Base-by-base conservation (phyloP, 2,888 invertebrate genomes). In the Ecliptopera silaceata region DNA sequence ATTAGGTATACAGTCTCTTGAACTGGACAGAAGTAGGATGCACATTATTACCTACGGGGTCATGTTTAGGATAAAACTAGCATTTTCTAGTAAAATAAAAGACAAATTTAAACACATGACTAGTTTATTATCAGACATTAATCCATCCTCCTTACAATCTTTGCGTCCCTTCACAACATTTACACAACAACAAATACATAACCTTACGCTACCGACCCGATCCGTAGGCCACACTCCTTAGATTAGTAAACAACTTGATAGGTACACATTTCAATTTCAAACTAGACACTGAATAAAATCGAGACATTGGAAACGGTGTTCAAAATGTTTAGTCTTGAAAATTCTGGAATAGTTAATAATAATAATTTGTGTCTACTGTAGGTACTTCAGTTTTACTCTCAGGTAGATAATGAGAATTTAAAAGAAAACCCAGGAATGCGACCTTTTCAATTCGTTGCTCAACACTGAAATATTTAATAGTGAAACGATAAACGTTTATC, bases 61-160 rank as follows among this genome's bases (percentile, higher is more conserved):
- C 4, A 18, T 29, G 5, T 5, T 12, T 5, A 4, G 34, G 41
- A 53, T n/a, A n/a, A n/a, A n/a, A n/a, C n/a, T n/a, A n/a, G n/a
- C n/a, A n/a, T n/a, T n/a, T n/a, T n/a, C n/a, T n/a, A n/a, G n/a
- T n/a, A n/a, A n/a, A 47, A 82, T 80, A 68, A 86, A 86, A 86
- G 74, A 65, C 57, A 47, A 71, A 65, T 75, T 52, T 79, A 85
- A 87, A 89, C 90, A 90, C 89, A 86, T 90, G 88, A 90, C 90
- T 90, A 90, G 90, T 89, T 90, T 90, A 89, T 88, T 88, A 77
- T 79, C 84, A 80, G 87, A 89, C 84, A 79, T 71, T 71, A 70
- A 71, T 75, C 73, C 70, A 59, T 62, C 61, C 55, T 59, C 65
- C 66, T 64, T 63, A 70, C 72, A 69, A 66, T 60, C 71, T 72